A percentile compares a stretch with the other conserved stretches of the same genome.
Conservation (phyloP, 1,140 invertebrate genomes). For the Platorchestia sp. region DNA sequence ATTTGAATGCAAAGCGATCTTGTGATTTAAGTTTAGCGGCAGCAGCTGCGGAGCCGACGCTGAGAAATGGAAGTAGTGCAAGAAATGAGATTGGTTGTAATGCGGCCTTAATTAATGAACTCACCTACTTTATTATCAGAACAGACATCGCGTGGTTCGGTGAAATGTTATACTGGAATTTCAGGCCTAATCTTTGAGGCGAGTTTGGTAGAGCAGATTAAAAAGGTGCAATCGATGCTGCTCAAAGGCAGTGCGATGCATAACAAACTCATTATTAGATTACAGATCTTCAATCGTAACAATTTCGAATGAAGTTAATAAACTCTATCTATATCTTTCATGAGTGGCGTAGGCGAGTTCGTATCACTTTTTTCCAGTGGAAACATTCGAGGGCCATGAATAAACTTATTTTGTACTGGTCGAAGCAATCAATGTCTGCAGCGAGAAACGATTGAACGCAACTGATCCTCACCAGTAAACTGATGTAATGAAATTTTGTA, state of each 20-base stretch:
- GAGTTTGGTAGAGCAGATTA: background rate
- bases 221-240: background rate
- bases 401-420: no score
- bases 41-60: conserved; percentile 1
- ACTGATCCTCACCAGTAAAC: no score
- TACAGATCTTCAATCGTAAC: background rate
- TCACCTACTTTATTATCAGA: background rate
- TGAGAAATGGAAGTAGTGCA: background rate
- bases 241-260: background rate
- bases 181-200: background rate
- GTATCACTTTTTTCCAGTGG: no score
- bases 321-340: background rate
- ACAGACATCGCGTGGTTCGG: background rate
- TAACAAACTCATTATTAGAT: background rate
- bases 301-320: background rate
- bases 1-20: conserved; percentile 50
- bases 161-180: background rate
- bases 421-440: no score
- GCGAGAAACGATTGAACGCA: no score
- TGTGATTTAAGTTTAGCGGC: conserved; percentile 49
- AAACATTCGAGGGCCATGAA: no score
- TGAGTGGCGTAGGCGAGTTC: no score
- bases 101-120: background rate
- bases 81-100: conserved; percentile 13
- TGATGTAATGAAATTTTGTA: no score